A percentile compares a stretch with the other conserved stretches of the same genome.
Conservation (phyloP, 2,113 vertebrate genomes). For the Eptesicus fuscus region DNA sequence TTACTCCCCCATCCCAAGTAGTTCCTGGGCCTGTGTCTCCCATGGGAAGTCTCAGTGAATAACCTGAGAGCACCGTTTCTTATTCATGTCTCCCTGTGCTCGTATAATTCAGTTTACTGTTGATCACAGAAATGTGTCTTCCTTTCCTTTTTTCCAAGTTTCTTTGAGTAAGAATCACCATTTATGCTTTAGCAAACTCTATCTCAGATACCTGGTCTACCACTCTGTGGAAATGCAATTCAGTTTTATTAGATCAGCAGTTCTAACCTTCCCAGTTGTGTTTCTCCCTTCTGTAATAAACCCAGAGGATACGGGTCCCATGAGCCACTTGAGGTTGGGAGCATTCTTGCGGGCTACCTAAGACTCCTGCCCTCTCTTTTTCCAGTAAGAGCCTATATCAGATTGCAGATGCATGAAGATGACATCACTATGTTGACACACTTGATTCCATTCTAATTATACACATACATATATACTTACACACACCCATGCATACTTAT, state of each 20-base stretch:
- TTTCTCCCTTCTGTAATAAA: not conserved
- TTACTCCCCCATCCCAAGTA: not conserved
- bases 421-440: not conserved
- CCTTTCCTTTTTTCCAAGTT: not conserved
- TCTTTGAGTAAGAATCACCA: not conserved
- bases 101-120: not conserved
- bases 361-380: not conserved
- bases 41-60: not conserved
- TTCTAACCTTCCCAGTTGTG: not conserved
- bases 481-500: not conserved
- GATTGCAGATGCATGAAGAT: not conserved
- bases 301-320: not conserved
- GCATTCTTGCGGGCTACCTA: not conserved
- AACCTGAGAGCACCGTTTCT: not conserved
- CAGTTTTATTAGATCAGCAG: not conserved
- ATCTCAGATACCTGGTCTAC: not conserved
- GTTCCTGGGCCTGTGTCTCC: not conserved
- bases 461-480: not conserved
- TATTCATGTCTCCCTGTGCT: not conserved
- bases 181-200: not conserved
- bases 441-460: not conserved
- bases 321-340: not conserved
- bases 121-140: not conserved
- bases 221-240: not conserved
- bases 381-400: not conserved